phyloP scores from a whole-genome alignment of 2,888 invertebrate genomes.

The Holacanthella duospinosa region DNA sequence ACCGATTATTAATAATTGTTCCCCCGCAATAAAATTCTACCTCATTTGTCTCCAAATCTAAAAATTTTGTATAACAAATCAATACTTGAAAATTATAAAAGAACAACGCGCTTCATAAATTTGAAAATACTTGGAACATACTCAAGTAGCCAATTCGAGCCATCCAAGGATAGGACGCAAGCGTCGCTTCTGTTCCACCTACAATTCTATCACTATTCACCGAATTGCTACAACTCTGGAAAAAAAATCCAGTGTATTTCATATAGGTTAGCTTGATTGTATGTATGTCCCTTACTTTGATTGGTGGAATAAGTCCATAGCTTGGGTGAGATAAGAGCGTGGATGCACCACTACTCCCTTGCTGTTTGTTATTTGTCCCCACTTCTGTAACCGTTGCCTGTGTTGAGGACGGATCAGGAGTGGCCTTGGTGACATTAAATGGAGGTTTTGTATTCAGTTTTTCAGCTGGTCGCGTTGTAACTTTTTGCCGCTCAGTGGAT shows the following conservation, averaged over 20 bases:
- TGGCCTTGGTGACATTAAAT: no score
- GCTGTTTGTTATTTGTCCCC: no score
- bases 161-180: conserved; percentile 67
- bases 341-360: no score
- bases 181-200: conserved; percentile 51
- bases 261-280: no score
- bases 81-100: background rate
- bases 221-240: conserved; percentile 28
- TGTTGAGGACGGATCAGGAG: no score
- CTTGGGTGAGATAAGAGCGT: conserved; percentile 18
- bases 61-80: background rate
- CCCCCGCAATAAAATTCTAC: conserved; percentile 32
- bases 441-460: no score
- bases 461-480: no score
- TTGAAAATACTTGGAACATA: no score
- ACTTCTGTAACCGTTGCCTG: no score
- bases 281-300: no score
- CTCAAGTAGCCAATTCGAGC: conserved; percentile 53
- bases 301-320: conserved; percentile 21
- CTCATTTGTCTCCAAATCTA: conserved; percentile 22
- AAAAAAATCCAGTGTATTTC: background rate
- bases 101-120: no score
- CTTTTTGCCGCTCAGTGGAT: no score
- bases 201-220: conserved; percentile 49
- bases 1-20: conserved; percentile 29